Evolutionary conservation across 2,797 vertebrate species (phyloP), one percentile per base, ranked within the genome.

Genomic region (Meriones psammophilus): DNA sequence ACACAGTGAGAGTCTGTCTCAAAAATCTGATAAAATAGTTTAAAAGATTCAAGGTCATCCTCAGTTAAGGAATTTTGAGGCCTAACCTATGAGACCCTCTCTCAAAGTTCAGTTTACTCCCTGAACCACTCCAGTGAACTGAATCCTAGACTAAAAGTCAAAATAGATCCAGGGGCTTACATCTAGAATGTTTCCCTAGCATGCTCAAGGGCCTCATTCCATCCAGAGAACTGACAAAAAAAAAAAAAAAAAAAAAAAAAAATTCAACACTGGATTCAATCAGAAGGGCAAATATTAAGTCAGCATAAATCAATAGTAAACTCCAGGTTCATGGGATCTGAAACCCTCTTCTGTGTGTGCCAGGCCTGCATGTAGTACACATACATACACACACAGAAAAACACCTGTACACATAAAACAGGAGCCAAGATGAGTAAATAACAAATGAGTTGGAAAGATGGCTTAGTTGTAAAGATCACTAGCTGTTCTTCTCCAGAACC

Each of bases 261-360:
- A n/a, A 7, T 42, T 71, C 33, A 69, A 50, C 58, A 12, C 30
- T 36, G 20, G 20, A 22, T 68, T 89, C 88, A n/a, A 78, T 78
- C 12, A 78, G 58, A 39, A 76, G 46, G 22, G 77, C 26, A 88
- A 58, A 87, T 50, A 36, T 30, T 62, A 50, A 68, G 5, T 74
- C 56, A 76, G 85, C 56, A 89, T 80, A 94, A 96, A 46, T 86
- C 26, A 91, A 94, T 28, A 95, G 33, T 54, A 42, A 84, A 84
- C 28, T 84, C 60, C 60, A 64, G 28, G 33, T 84, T 66, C 81
- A 66, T 33, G 15, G 60, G 9, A 66, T 66, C 28, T 46, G 39
- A 83, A 84, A 84, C 60, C 14, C 26, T 46, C 26, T 46, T 64
- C 26, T 64, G 60, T 66, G 28, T 66, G 60, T 42, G 46, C 8